A percentile compares a stretch with the other conserved stretches of the same genome.
These are phyloP conservation scores for Philaethria dido DNA, from an alignment of 2,888 invertebrate genomes.

Conservation along the genomic window DNA sequence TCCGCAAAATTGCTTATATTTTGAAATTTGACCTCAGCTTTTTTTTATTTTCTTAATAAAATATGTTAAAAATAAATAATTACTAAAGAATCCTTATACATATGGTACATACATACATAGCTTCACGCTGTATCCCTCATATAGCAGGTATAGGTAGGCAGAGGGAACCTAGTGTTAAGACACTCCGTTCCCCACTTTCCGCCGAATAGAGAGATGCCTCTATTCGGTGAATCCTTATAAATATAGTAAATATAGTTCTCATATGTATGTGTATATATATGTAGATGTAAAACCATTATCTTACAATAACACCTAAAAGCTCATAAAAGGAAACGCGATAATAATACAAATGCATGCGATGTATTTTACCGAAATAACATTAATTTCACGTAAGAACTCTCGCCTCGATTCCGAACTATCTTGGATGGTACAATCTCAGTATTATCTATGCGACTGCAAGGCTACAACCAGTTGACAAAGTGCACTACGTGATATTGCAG, in stretches of 20 bases:
- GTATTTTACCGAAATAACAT: conserved; percentile 49
- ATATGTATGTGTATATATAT: not conserved
- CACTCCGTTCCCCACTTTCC: too few species aligned
- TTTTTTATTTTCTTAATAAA: not conserved
- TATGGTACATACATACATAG: too few species aligned
- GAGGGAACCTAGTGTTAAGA: too few species aligned
- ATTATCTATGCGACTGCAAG: conserved; percentile 79
- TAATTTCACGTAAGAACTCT: conserved; percentile 54
- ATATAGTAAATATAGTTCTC: not conserved
- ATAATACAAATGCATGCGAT: conserved; percentile 27
- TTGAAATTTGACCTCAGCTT: conserved; percentile 24
- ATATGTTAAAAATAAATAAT: too few species aligned
- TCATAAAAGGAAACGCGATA: conserved; percentile 9
- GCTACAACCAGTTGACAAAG: conserved; percentile 83
- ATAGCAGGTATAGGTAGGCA: too few species aligned
- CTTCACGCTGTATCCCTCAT: too few species aligned
- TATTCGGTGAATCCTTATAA: too few species aligned
- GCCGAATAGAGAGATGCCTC: too few species aligned
- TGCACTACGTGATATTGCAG: conserved; percentile 83
- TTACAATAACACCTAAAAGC: not conserved
- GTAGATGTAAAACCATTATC: conserved; percentile 1
- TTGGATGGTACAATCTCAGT: conserved; percentile 68
- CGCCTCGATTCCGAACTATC: conserved; percentile 54
- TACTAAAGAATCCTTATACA: too few species aligned
- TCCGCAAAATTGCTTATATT: conserved; percentile 41